phyloP scores from a whole-genome alignment of 30 jellyfish, hydroid and myxozoan genomes.

The Sanderia malayensis region DNA sequence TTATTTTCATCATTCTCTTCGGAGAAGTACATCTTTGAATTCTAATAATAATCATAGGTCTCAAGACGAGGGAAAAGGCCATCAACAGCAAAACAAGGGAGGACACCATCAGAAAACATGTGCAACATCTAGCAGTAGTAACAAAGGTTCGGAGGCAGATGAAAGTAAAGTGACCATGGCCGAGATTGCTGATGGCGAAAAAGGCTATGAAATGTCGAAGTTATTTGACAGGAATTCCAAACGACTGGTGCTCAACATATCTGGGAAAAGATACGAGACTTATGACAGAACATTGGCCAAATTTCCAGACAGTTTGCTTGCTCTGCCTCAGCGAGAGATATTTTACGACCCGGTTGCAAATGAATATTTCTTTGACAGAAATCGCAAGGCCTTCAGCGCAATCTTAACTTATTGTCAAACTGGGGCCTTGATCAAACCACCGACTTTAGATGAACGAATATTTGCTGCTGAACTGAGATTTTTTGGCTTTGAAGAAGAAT shows the following conservation, averaged over 20 bases:
- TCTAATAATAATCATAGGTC: constrained; percentile 35
- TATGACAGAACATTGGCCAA: constrained; percentile 79
- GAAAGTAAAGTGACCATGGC: constrained; percentile 50
- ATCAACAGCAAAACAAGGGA: too few species aligned
- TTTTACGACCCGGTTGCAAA: constrained; percentile 68
- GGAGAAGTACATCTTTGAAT: constrained; percentile 47
- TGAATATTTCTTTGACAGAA: constrained; percentile 91
- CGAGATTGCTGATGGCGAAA: constrained; percentile 23
- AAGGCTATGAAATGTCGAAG: constrained; percentile 31
- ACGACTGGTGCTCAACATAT: constrained; percentile 63
- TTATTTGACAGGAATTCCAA: constrained; percentile 21
- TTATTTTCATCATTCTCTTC: constrained; percentile 43
- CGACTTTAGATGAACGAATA: constrained; percentile 87
- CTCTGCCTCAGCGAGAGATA: constrained; percentile 83
- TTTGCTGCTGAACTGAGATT: constrained; percentile 92
- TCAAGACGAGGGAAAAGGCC: constrained; percentile 41
- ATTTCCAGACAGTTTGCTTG: constrained; percentile 85
- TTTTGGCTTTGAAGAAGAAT: constrained; percentile 93
- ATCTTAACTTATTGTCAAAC: constrained; percentile 91
- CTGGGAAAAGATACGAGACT: constrained; percentile 90
- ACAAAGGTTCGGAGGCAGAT: constrained; percentile 1
- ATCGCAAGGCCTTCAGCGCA: constrained; percentile 93
- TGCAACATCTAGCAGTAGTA: constrained; percentile 23
- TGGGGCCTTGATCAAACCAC: constrained; percentile 86
- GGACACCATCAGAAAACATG: background rate